Evolutionary conservation across 2,797 vertebrate genomes (phyloP).

Genomic region (Serranus cabrilla): DNA sequence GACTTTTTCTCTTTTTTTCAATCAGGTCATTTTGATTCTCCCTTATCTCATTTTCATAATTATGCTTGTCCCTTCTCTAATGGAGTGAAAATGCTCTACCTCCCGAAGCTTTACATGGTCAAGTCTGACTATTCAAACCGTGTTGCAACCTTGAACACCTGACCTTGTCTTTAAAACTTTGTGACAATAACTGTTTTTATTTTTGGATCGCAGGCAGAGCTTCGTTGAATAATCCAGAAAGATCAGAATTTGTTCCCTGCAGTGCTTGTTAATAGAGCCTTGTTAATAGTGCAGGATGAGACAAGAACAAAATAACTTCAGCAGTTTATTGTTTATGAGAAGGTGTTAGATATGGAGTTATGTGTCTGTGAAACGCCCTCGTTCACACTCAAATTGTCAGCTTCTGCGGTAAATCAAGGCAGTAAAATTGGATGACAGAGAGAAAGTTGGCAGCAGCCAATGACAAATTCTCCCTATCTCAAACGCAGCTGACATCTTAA

Average conservation of each 20-base stretch:
- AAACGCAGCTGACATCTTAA: conserved; percentile 80
- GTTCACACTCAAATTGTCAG: conserved; percentile 70
- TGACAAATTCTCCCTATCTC: conserved; percentile 74
- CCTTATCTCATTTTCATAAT: conserved; percentile 85
- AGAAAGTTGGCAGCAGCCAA: conserved; percentile 73
- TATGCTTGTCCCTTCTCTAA: conserved; percentile 79
- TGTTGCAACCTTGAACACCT: conserved; percentile 61
- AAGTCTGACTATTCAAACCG: conserved; percentile 67
- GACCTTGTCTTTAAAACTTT: conserved; percentile 62
- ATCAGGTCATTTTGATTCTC: conserved; percentile 82
- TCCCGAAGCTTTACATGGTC: conserved; percentile 64
- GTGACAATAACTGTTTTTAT: conserved; percentile 36
- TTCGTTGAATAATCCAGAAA: conserved; percentile 34
- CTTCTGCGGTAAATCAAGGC: conserved; percentile 68
- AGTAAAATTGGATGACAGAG: conserved; percentile 68
- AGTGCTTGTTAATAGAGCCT: conserved; percentile 60
- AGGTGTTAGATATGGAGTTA: conserved; percentile 74
- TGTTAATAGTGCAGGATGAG: conserved; percentile 69
- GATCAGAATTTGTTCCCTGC: conserved; percentile 44
- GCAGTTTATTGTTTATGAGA: conserved; percentile 79
- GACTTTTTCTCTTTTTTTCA: conserved; percentile 76
- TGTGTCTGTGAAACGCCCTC: conserved; percentile 65
- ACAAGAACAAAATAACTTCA: conserved; percentile 73
- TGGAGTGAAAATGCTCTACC: conserved; percentile 73
- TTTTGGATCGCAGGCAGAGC: conserved; percentile 17